Percentiles rank a stretch among this genome's conserved stretches.
These are phyloP conservation scores for Tribolium castaneum DNA, from an alignment of 1,140 invertebrate species.

Conservation along the genomic window DNA sequence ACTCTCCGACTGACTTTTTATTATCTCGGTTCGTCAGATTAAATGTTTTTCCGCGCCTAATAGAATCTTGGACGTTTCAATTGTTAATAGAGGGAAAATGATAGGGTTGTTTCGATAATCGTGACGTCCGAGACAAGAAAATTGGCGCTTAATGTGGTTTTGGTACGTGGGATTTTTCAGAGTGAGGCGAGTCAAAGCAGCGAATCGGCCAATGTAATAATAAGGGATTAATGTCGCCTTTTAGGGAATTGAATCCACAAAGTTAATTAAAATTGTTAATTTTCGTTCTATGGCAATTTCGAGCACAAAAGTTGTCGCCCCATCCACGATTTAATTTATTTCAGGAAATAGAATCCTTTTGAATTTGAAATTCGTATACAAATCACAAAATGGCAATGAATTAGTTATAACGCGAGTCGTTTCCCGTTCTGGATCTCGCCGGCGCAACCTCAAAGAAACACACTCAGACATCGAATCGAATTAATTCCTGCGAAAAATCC, in stretches of 20 bases:
- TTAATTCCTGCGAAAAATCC: constrained; percentile 15
- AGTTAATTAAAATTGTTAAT: constrained; percentile 48
- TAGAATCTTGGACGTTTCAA: constrained; percentile 23
- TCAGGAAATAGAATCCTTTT: constrained; percentile 47
- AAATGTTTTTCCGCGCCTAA: constrained; percentile 1
- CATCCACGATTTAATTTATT: constrained; percentile 44
- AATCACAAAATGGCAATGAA: constrained; percentile 44
- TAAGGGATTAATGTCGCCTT: constrained; percentile 26
- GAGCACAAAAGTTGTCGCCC: constrained; percentile 41
- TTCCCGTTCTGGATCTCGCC: constrained; percentile 17
- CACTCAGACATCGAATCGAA: constrained; percentile 2
- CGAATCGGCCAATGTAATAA: constrained; percentile 36
- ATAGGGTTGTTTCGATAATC: constrained; percentile 21
- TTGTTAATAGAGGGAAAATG: constrained; percentile 31
- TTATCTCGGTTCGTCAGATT: background rate
- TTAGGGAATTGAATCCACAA: constrained; percentile 39
- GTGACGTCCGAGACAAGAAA: constrained; percentile 36
- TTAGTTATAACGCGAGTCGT: constrained; percentile 38
- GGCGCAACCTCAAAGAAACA: constrained; percentile 10
- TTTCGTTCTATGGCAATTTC: constrained; percentile 34
- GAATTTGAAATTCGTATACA: constrained; percentile 44
- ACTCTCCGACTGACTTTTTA: background rate
- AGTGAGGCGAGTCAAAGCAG: background rate
- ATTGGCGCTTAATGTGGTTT: constrained; percentile 11
- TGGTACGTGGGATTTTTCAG: constrained; percentile 30